Base-by-base conservation (phyloP, 2,888 invertebrate genomes). In the Pheosia gnoma region DNA sequence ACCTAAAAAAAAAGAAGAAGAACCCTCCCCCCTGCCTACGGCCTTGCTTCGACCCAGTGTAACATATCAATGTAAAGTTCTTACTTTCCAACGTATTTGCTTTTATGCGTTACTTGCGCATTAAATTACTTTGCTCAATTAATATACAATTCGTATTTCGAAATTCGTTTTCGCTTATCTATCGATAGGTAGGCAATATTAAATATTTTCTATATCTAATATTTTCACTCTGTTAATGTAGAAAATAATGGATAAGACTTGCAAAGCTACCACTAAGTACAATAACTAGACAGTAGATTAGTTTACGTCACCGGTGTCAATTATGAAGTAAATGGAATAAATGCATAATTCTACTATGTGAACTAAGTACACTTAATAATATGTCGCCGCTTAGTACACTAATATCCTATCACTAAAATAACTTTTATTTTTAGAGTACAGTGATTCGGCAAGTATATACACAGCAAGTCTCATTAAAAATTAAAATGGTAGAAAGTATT, bases 301-400 rank as follows among this genome's bases (percentile, higher is more conserved):
- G 80, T 74, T 78, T 83, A 82, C 68, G 84, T 87, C 88, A 87
- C 87, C 85, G 85, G 80, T 84, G 91, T 91, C 91, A 91, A 91
- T 91, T 91, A 90, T 72, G 72, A 82, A 82, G 76, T 71, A 78
- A 72, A 90, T 72, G 72, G 82, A 82, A 75, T 71, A 78, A 72
- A 78, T 68, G 68, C 79, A 81, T 80, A 82, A 77, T 74, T 65
- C 52, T 66, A 66, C 65, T 70, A 62, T 62, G 68, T 68, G 61
- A 53, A 64, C 61, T 77, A 67, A 66, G 66, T 70, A 74, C 71
- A 71, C 66, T 60, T 68, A 69, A 70, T 65, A 58, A 72, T 74
- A 69, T 71, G 68, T 68, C 67, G 58, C 64, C 62, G 69, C 70
- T 67, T 72, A 49, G 49, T 57, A 63, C 62, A 66, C 47, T 57